Percentiles rank a stretch among this genome's conserved stretches.
Evolutionary conservation across 2,888 invertebrate species (phyloP).

Genomic region (Parelbella ahira): DNA sequence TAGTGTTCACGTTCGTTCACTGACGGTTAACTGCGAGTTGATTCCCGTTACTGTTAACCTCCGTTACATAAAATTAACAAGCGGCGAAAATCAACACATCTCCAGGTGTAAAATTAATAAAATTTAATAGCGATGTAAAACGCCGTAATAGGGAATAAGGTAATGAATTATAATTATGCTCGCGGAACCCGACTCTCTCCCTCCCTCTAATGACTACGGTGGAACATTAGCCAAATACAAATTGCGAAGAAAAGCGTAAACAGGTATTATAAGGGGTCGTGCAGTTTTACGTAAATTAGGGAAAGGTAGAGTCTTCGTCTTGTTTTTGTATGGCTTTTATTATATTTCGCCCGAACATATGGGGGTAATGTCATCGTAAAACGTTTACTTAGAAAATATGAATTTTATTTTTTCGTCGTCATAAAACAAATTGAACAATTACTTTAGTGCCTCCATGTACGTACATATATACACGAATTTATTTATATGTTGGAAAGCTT

Average conservation of each 20-base stretch:
- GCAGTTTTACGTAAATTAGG: slow-evolving; percentile 53
- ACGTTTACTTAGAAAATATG: too few relatives aligned
- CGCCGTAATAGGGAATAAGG: slow-evolving; percentile 48
- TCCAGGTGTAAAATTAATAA: slow-evolving; percentile 28
- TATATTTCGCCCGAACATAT: too few relatives aligned
- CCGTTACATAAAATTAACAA: slow-evolving; percentile 5
- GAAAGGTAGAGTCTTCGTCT: too few relatives aligned
- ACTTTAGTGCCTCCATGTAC: too few relatives aligned
- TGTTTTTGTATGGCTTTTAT: too few relatives aligned
- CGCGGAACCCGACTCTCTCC: slow-evolving; percentile 37
- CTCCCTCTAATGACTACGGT: slow-evolving; percentile 62
- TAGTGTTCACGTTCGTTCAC: slow-evolving; percentile 34
- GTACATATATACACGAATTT: too few relatives aligned
- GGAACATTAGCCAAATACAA: slow-evolving; percentile 72
- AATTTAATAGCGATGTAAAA: slow-evolving; percentile 43
- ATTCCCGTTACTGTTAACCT: slow-evolving; percentile 1
- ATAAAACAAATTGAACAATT: too few relatives aligned
- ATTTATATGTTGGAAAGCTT: too few relatives aligned
- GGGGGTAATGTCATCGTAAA: too few relatives aligned
- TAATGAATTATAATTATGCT: slow-evolving; percentile 72
- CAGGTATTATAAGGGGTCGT: slow-evolving; percentile 63
- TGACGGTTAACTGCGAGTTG: slow-evolving; percentile 3
- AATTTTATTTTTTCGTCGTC: too few relatives aligned
- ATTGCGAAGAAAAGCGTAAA: slow-evolving; percentile 71
- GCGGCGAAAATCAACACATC: slow-evolving; percentile 1